Percentiles rank a stretch among this genome's conserved stretches.
Conservation (phyloP, 2,113 vertebrate species). For the Dolichallabes microphthalmus region DNA sequence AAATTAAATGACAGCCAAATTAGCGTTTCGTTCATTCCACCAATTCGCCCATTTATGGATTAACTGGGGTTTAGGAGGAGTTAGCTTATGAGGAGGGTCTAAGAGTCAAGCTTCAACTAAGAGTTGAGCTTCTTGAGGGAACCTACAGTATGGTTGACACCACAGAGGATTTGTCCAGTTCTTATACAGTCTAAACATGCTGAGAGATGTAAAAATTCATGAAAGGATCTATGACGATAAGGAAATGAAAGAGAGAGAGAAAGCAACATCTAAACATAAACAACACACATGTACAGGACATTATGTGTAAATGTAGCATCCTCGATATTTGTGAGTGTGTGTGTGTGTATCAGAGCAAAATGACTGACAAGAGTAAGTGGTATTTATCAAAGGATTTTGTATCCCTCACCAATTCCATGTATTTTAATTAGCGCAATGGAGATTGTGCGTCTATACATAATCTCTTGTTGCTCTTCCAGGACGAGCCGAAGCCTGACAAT, state of each 20-base stretch:
- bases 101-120: too few relatives aligned
- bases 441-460: neutral
- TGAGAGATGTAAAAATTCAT: neutral
- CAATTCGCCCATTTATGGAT: too few relatives aligned
- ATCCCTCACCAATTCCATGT: neutral
- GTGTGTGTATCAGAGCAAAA: neutral
- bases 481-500: conserved; percentile 5
- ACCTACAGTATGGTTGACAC: too few relatives aligned
- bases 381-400: neutral
- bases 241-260: neutral
- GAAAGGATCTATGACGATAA: neutral
- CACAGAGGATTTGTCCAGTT: too few relatives aligned
- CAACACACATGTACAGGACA: neutral
- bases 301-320: neutral
- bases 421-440: conserved; percentile 20
- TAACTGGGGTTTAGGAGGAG: too few relatives aligned
- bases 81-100: too few relatives aligned
- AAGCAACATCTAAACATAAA: neutral
- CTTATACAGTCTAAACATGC: too few relatives aligned
- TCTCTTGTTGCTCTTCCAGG: conserved; percentile 1
- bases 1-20: too few relatives aligned
- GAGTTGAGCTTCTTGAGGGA: too few relatives aligned
- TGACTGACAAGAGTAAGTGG: conserved; percentile 9
- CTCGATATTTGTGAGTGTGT: neutral
- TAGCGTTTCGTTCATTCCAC: too few relatives aligned